Evolutionary conservation across 2,113 vertebrate genomes (phyloP).

Genomic region (Pterocles burchelli): DNA sequence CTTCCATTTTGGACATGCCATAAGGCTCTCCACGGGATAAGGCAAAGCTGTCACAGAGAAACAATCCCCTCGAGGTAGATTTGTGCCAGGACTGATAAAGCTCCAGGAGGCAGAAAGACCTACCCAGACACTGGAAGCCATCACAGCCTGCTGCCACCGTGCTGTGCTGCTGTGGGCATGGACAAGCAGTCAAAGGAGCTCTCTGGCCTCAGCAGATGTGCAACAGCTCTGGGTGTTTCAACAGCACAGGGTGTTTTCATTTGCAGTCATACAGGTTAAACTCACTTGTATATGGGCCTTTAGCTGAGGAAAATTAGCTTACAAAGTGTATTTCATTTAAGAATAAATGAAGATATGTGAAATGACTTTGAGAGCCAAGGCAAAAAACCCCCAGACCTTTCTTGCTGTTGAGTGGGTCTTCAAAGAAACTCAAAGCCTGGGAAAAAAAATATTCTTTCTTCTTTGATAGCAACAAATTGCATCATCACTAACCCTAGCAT

Average conservation of each 20-base stretch:
- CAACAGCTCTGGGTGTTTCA: not conserved
- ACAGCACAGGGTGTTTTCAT: not conserved
- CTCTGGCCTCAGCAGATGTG: not conserved
- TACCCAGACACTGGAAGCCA: not conserved
- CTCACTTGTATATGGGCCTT: not conserved
- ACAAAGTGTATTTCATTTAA: not conserved
- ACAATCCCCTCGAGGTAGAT: not conserved
- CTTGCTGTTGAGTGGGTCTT: not conserved
- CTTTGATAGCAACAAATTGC: not conserved
- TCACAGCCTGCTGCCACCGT: not conserved
- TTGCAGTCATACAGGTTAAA: not conserved
- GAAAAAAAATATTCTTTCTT: not conserved
- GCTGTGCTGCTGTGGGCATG: rapidly evolving
- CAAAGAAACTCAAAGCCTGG: not conserved
- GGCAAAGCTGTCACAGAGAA: not conserved
- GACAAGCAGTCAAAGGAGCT: not conserved
- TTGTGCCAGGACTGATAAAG: not conserved
- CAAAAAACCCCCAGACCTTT: not conserved
- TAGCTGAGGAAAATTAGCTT: not conserved
- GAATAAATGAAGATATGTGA: not conserved
- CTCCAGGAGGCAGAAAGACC: not conserved
- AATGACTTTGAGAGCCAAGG: not conserved
- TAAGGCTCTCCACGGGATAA: not conserved
- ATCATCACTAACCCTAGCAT: not conserved
- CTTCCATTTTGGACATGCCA: not conserved